phyloP scores from a whole-genome alignment of 2,888 invertebrate species.

The Biston stratarius region DNA sequence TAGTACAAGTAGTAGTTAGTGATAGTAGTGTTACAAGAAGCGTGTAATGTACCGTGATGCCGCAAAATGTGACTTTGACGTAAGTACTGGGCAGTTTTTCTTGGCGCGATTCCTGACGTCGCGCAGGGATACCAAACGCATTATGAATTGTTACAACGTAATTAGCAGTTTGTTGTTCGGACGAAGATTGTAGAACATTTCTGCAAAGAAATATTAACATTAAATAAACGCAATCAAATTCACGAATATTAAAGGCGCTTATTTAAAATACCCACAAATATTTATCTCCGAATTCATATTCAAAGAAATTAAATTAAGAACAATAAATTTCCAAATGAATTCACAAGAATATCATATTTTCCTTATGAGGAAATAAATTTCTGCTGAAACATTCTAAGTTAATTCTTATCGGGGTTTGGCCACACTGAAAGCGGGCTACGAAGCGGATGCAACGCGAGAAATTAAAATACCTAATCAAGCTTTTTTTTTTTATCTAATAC shows the following conservation, averaged over 20 bases:
- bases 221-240: background rate
- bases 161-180: slow-evolving; percentile 81
- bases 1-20: background rate
- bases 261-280: background rate
- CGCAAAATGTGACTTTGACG: slow-evolving; percentile 70
- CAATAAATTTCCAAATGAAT: slow-evolving; percentile 14
- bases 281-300: slow-evolving; percentile 3
- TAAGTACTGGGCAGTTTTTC: slow-evolving; percentile 68
- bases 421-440: background rate
- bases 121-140: slow-evolving; percentile 75
- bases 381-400: slow-evolving; percentile 9
- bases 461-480: too few species aligned
- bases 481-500: too few species aligned
- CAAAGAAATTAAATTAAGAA: slow-evolving; percentile 7
- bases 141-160: slow-evolving; percentile 86
- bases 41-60: slow-evolving; percentile 66
- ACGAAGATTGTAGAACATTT: slow-evolving; percentile 21
- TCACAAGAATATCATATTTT: slow-evolving; percentile 17
- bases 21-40: too few species aligned
- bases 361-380: slow-evolving; percentile 6
- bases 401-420: slow-evolving; percentile 1
- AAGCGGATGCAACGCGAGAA: background rate
- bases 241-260: background rate
- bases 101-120: slow-evolving; percentile 45
- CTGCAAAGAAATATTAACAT: slow-evolving; percentile 11